Evolutionary conservation across 1,140 invertebrate genomes (phyloP), one percentile per base, ranked within the genome.

Genomic region (Andricus grossulariae): DNA sequence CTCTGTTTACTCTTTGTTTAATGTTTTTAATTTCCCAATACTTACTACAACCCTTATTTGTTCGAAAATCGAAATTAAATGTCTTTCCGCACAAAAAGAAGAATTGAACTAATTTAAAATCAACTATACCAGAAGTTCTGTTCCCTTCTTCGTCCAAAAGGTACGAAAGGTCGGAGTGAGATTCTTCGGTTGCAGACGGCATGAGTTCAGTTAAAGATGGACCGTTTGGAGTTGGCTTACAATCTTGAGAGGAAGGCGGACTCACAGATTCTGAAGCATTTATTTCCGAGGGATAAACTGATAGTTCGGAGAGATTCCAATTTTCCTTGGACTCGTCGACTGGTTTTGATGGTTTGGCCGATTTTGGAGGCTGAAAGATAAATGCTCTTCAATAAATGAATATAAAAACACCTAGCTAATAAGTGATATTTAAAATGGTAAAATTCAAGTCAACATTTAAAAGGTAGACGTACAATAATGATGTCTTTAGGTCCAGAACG

Each of bases 261-360:
- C 77, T 82, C 21, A 86, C 79, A 16, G 84, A 72, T 21, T 88
- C 83, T 49, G 81, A 73, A 12, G 78, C 74, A 71, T 71, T 85
- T 7, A 86, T 75, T 55, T 83, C 76, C 25, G 87, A 75, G n/a
- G 86, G 83, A 52, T 88, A 89, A 18, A 88, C 57, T 19, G 88
- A 84, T 39, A 88, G 77, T 18, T 85, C 75, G 32, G 85, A 82
- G 39, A 87, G 76, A 77, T 87, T 88, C 90, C 91, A 92, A 78
- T 92, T 92, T 79, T 92, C 90, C 73, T 92, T 92, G 3, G 90
- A 88, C 60, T 92, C 91, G 57, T 92, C 90, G 6, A 87, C 86
- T 55, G 88, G 84, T 82, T 90, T 90, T 19, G 86, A 75, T 13
- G 85, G 83, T 18, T 84, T 81, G 49, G 82, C 52, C 21, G 72